Base-by-base conservation (phyloP, 2,797 vertebrate species). In the Hafferia zeledoni region DNA sequence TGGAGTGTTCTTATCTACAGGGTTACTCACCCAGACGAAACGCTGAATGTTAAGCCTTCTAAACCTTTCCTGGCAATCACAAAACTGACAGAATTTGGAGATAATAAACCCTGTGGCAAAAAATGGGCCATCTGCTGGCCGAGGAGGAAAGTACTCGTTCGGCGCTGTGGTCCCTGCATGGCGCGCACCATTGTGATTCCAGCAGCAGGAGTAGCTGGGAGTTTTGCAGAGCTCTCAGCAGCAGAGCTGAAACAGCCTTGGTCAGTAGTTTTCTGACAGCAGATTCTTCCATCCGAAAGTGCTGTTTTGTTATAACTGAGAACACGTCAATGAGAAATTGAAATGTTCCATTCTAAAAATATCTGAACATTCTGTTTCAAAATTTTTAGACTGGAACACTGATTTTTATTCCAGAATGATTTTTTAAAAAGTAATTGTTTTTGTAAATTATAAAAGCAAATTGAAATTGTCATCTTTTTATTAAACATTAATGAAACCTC, bases 121-220 rank as follows among this genome's bases (percentile, higher is more conserved):
- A 70, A 15, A 25, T n/a, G 71, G 59, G 96, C 95, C 95, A 74
- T 81, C 95, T 96, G 63, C 75, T 91, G 96, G 84, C 57, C 35
- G n/a, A 63, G 70, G 49, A 44, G 52, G 41, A 43, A 23, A 55
- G 57, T 28, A 9, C 47, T 50, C 6, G 6, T 30, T 13, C 19
- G 56, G 61, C 35, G 2, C 20, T 4, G 69, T 5, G 1, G 30
- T 11, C 56, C 18, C 25, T 33, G 71, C 3, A 0, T 8, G 1
- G 9, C 35, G n/a, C 1, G 0, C 37, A 33, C 5, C 49, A 3
- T 61, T 15, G 2, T 3, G 17, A 23, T 50, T 35, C 31, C 39
- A 5, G 49, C 50, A 3, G 3, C 1, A 33, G 72, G 39, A 79
- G 63, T 69, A 84, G 46, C 30, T 6, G 46, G 6, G 31, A 16